Conservation (phyloP, 2,113 vertebrate genomes). For the Caranx melampygus region DNA sequence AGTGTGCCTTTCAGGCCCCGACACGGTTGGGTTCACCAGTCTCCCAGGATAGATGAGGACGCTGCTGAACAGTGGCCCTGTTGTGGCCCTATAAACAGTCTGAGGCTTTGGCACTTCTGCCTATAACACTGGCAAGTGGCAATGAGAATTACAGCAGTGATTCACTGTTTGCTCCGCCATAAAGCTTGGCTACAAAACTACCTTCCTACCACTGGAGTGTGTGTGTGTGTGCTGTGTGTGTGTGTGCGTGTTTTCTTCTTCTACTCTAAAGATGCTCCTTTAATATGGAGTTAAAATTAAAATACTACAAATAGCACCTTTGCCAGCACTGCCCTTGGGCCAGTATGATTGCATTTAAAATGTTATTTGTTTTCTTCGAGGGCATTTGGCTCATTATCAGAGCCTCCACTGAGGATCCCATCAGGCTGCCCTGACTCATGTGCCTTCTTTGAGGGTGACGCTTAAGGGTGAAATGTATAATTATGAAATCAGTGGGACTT, state of each 20-base stretch:
- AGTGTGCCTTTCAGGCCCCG: slow-evolving; percentile 72
- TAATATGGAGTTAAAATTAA: slow-evolving; percentile 28
- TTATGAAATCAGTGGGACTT: slow-evolving; percentile 66
- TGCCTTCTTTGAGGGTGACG: slow-evolving; percentile 52
- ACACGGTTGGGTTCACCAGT: slow-evolving; percentile 69
- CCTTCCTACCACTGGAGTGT: not conserved
- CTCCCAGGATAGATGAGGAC: slow-evolving; percentile 73
- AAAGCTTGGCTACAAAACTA: slow-evolving; percentile 37
- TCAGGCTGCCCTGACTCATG: slow-evolving; percentile 64
- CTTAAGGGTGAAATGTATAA: slow-evolving; percentile 70
- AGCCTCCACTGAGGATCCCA: slow-evolving; percentile 51
- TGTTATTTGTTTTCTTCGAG: slow-evolving; percentile 61
- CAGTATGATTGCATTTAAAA: slow-evolving; percentile 47
- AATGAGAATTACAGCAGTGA: slow-evolving; percentile 56
- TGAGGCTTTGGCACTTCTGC: slow-evolving; percentile 51
- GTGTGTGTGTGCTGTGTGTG: not conserved
- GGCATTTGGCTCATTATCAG: slow-evolving; percentile 68
- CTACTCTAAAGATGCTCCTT: slow-evolving; percentile 8
- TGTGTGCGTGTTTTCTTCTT: not conserved
- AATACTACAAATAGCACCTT: slow-evolving; percentile 34
- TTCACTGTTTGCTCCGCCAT: slow-evolving; percentile 24
- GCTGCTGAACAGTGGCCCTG: slow-evolving; percentile 69
- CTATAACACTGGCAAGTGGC: slow-evolving; percentile 53
- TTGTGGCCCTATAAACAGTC: slow-evolving; percentile 74
- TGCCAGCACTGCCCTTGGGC: slow-evolving; percentile 16